A percentile compares a stretch with the other conserved stretches of the same genome.
phyloP scores from a whole-genome alignment of 37 sponge, comb jelly and placozoan genomes.

The Cladorhizidae sp. region DNA sequence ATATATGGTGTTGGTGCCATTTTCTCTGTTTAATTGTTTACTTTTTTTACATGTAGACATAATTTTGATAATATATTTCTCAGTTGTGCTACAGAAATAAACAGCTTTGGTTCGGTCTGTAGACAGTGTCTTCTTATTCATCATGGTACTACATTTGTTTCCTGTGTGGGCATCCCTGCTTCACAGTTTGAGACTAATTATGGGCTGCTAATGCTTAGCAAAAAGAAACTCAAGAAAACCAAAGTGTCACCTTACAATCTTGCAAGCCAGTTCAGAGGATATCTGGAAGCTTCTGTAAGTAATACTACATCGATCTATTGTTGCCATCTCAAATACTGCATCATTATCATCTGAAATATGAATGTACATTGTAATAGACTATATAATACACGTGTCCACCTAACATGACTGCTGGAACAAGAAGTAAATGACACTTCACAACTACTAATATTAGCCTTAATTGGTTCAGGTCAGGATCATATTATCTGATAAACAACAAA shows the following conservation, averaged over 20 bases:
- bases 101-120: not conserved
- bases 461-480: too few species aligned
- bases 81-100: not conserved
- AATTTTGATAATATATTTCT: not conserved
- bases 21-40: too few species aligned
- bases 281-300: slow-evolving; percentile 2
- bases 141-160: not conserved
- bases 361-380: too few species aligned
- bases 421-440: too few species aligned
- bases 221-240: slow-evolving; percentile 5
- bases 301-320: too few species aligned
- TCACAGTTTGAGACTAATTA: slow-evolving; percentile 10
- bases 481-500: too few species aligned
- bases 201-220: slow-evolving; percentile 22
- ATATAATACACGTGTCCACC: too few species aligned
- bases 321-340: not conserved
- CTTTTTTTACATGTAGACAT: not conserved
- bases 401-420: too few species aligned
- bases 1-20: too few species aligned
- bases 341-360: not conserved
- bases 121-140: not conserved
- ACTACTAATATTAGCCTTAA: too few species aligned
- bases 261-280: slow-evolving; percentile 5
- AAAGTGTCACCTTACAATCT: not conserved
- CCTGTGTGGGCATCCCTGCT: not conserved